A percentile compares a stretch with the other conserved stretches of the same genome.
phyloP scores from a whole-genome alignment of 2,113 vertebrate genomes.

The Eptesicus fuscus region DNA sequence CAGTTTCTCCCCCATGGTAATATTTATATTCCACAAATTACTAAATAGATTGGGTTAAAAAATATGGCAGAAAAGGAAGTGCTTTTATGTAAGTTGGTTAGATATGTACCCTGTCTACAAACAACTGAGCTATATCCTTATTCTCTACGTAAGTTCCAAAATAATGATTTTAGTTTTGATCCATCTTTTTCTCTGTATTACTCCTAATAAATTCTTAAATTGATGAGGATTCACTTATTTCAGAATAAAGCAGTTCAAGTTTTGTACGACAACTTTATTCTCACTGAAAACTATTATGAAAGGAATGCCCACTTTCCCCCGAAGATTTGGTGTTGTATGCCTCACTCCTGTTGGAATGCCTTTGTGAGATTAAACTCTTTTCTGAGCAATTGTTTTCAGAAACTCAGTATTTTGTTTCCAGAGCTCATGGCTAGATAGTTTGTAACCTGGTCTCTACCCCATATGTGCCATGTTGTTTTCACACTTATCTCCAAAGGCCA shows the following conservation, averaged over 20 bases:
- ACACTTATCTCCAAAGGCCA: slow-evolving; percentile 42
- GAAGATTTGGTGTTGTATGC: neutral
- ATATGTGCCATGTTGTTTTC: slow-evolving; percentile 58
- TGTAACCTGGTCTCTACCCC: slow-evolving; percentile 55
- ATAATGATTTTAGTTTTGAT: neutral
- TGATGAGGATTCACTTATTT: neutral
- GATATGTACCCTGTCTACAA: neutral
- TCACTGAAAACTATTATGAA: neutral
- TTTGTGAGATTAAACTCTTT: slow-evolving; percentile 44
- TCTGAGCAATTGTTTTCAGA: slow-evolving; percentile 33
- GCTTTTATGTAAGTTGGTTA: neutral
- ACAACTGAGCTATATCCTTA: neutral
- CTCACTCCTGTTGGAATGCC: slow-evolving; percentile 34
- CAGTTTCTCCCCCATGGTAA: neutral
- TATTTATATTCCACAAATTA: neutral
- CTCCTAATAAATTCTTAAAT: slow-evolving; percentile 3
- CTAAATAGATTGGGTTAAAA: neutral
- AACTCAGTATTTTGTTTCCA: slow-evolving; percentile 35
- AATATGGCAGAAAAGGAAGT: neutral
- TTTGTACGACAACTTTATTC: neutral
- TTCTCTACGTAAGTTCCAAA: neutral
- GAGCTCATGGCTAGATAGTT: neutral
- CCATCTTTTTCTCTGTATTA: neutral
- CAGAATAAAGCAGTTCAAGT: neutral
- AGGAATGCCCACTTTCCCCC: neutral